Percentiles rank a stretch among this genome's conserved stretches.
Conservation (phyloP, 2,888 invertebrate genomes). For the Polydrusus pterygomalis region DNA sequence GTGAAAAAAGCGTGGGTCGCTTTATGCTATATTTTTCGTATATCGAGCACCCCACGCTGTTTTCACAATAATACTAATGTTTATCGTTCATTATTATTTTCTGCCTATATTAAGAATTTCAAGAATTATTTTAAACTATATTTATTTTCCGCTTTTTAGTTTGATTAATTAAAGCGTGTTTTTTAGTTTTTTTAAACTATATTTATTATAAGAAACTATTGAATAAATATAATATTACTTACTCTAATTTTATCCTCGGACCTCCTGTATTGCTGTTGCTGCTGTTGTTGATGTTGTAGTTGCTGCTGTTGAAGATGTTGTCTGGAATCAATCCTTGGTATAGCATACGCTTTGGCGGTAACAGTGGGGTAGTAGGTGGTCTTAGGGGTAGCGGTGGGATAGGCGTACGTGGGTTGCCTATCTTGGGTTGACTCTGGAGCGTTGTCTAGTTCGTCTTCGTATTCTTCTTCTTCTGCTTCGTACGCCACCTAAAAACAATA, state of each 20-base stretch:
- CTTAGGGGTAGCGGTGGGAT: slow-evolving; percentile 47
- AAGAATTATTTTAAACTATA: no score
- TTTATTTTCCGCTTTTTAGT: no score
- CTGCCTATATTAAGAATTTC: no score
- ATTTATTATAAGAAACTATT: no score
- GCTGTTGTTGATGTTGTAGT: slow-evolving; percentile 46
- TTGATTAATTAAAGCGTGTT: no score
- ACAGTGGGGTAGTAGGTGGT: slow-evolving; percentile 46
- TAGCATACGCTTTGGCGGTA: slow-evolving; percentile 44
- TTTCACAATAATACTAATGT: no score
- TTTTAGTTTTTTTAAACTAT: no score
- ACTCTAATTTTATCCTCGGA: slow-evolving; percentile 57
- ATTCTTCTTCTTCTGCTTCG: slow-evolving; percentile 57
- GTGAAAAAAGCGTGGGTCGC: no score
- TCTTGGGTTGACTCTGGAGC: slow-evolving; percentile 61
- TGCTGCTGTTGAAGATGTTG: slow-evolving; percentile 36
- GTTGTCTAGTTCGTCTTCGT: slow-evolving; percentile 57
- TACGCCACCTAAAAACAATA: slow-evolving; percentile 50
- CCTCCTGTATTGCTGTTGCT: slow-evolving; percentile 54
- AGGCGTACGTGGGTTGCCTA: slow-evolving; percentile 58
- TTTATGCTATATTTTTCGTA: no score
- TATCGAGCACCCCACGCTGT: no score
- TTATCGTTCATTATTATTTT: no score
- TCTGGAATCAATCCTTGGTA: slow-evolving; percentile 28
- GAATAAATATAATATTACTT: slow-evolving; percentile 24